phyloP scores from a whole-genome alignment of 1,140 invertebrate species.

The Apis dorsata region DNA sequence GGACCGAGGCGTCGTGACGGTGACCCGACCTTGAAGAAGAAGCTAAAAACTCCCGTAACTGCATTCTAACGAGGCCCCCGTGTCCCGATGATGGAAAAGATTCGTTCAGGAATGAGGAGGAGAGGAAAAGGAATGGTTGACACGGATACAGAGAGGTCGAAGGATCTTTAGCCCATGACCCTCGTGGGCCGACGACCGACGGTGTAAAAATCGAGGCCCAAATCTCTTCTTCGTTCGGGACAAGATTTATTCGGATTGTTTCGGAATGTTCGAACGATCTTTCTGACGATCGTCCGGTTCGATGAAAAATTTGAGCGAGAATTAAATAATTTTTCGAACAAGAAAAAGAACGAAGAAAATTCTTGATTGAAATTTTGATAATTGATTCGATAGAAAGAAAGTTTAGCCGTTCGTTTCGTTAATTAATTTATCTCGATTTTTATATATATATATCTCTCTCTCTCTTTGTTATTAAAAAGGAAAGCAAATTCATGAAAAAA shows the following conservation, averaged over 20 bases:
- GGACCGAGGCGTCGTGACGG: conserved; percentile 22
- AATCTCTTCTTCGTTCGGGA: too few relatives aligned
- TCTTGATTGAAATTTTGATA: too few relatives aligned
- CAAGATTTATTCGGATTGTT: neutral
- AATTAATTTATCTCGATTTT: too few relatives aligned
- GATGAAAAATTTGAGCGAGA: too few relatives aligned
- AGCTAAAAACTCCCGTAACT: conserved; percentile 27
- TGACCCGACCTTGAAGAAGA: conserved; percentile 45
- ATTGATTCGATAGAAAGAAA: too few relatives aligned
- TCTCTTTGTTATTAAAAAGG: too few relatives aligned
- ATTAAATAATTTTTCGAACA: too few relatives aligned
- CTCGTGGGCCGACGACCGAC: conserved; percentile 16
- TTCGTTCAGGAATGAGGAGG: neutral
- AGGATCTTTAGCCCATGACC: conserved; percentile 13
- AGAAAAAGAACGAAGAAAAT: too few relatives aligned
- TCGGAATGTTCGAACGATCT: neutral
- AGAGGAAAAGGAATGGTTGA: neutral
- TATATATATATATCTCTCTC: too few relatives aligned
- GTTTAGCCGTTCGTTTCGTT: too few relatives aligned
- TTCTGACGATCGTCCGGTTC: too few relatives aligned
- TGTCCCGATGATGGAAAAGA: conserved; percentile 7
- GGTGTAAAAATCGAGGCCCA: neutral
- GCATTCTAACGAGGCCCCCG: conserved; percentile 35
- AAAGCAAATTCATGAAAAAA: too few relatives aligned
- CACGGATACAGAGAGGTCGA: conserved; percentile 14